A percentile compares a stretch with the other conserved stretches of the same genome.
Conservation (phyloP, 2,113 vertebrate species). For the Antechinus flavipes region DNA sequence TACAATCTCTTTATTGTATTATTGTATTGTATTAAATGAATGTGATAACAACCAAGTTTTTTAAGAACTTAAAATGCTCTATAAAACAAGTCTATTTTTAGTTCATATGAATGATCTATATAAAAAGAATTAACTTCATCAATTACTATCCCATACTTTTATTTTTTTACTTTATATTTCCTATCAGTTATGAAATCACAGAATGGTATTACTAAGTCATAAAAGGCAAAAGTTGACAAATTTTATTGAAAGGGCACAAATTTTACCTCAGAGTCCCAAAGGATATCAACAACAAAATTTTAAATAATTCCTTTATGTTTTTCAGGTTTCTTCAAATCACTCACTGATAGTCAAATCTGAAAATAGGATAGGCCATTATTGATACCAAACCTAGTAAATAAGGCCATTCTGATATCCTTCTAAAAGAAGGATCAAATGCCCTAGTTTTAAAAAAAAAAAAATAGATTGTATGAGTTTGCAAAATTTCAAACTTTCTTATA, state of each 20-base stretch:
- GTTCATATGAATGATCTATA: neutral
- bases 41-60: neutral
- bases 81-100: neutral
- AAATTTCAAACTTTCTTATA: slow-evolving; percentile 75
- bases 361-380: slow-evolving; percentile 52
- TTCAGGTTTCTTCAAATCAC: slow-evolving; percentile 9
- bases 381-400: slow-evolving; percentile 62
- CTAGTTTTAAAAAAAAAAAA: slow-evolving; percentile 77
- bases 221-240: neutral
- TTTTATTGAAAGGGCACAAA: neutral
- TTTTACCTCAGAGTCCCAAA: neutral
- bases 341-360: slow-evolving; percentile 52
- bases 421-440: slow-evolving; percentile 61
- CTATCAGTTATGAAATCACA: neutral
- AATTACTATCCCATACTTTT: neutral
- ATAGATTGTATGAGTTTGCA: slow-evolving; percentile 78
- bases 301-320: slow-evolving; percentile 23
- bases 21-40: no score
- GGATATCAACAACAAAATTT: slow-evolving; percentile 72
- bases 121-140: slow-evolving; percentile 1
- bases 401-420: slow-evolving; percentile 59
- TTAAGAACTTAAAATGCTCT: neutral
- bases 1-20: neutral
- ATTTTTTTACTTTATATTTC: neutral
- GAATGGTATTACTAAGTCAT: neutral